Base-by-base conservation (phyloP, 2,113 vertebrate species). In the Syrrhaptes paradoxus region DNA sequence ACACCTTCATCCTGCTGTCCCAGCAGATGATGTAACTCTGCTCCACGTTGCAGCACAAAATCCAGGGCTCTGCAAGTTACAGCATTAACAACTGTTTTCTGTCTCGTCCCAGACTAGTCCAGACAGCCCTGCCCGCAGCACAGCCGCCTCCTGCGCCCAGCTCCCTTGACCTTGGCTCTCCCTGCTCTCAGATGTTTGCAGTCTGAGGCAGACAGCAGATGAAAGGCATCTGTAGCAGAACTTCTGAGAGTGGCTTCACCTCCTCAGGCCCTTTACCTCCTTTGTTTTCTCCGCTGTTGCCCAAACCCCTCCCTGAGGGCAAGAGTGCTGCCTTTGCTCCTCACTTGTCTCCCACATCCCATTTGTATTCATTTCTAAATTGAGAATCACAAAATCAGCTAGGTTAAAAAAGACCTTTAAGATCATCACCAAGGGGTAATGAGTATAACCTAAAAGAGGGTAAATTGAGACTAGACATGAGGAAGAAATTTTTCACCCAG, bases 21-120 rank as follows among this genome's bases (percentile, higher is more conserved):
- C 31, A 8, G 81, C 49, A 10, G 94, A 83, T 97, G 97, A 97
- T 96, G 96, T 96, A 97, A 97, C 8, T 58, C 32, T 9, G 16
- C 43, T 96, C 93, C 94, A 94, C 93, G 93, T 97, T 97, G 97
- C 97, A 97, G 96, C 91, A 94, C 94, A 65, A 84, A 95, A 88
- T 87, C 74, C 87, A 92, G 67, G 11, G 82, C 65, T 61, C 9
- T 54, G 11, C 76, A 24, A 13, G 6, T 26, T 61, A 9, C 6
- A 65, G 71, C 51, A 6, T 38, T 66, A 87, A 86, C 78, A 45
- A 4, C 79, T 71, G 75, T 45, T 92, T 52, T 59, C 87, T 49
- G 84, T 83, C 90, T 90, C 3, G 93, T 14, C 45, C 49, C 68
- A 57, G 80, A 21, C 73, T 4, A 72, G 77, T 55, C 85, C 89